Evolutionary conservation across 2,797 vertebrate species (phyloP), one percentile per base, ranked within the genome.

Genomic region (Myripristis jacobus): DNA sequence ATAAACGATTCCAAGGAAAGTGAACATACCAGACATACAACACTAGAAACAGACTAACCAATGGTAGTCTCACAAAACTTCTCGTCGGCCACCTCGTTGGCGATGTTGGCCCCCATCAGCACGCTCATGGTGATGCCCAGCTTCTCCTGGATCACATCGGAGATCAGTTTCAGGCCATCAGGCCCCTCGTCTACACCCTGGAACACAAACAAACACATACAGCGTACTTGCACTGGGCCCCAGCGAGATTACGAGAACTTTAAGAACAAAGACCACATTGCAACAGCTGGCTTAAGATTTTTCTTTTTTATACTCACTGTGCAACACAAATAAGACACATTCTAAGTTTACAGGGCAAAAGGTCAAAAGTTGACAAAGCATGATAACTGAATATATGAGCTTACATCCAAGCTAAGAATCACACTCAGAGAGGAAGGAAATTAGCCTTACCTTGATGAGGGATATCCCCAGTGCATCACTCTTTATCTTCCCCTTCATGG

Each of bases 1-100:
- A 56, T 15, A 51, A 11, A 25, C 3, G 3, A 13, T 54, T 1
- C 16, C n/a, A 56, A 19, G 24, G 11, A 2, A 44, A 19, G 1
- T 11, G 31, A 38, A 52, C 2, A 24, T 9, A 3, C 9, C 48
- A 21, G 10, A 9, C 2, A 51, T 7, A 13, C 6, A 31, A 13
- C 15, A 18, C 27, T 24, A 27, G 3, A 5, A 27, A 60, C 10
- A 7, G 10, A 66, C 93, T 95, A 79, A 99, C 98, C 98, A 0
- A 99, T 98, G 70, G 98, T 99, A n/a, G 97, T 98, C 87, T 99
- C 98, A 29, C 98, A 99, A 90, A 99, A 99, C 89, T 98, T 98
- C 86, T 94, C 96, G 11, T 96, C 96, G 3, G 97, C 98, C 77
- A 99, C 97, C 77, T 99, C 97, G 0, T 75, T 97, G 80, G 98